Percentiles rank a stretch among this genome's conserved stretches.
phyloP scores from a whole-genome alignment of 2,797 vertebrate genomes.

The Molossus alvarezi region DNA sequence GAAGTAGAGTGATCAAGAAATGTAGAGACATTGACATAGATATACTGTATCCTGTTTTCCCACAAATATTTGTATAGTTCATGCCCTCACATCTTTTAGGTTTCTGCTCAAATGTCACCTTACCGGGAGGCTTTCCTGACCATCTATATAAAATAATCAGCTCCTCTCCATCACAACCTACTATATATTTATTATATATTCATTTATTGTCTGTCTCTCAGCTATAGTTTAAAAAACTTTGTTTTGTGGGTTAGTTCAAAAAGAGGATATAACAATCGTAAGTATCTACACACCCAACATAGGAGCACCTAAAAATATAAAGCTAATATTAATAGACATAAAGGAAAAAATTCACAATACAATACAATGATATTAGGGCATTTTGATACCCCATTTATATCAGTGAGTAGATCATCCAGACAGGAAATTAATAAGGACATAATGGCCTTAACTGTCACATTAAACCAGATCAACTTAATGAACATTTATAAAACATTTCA shows the following conservation, averaged over 20 bases:
- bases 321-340: background rate
- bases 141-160: background rate
- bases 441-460: background rate
- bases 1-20: constrained; percentile 32
- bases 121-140: background rate
- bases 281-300: background rate
- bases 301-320: background rate
- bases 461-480: background rate
- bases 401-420: background rate
- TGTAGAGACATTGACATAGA: background rate
- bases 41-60: background rate
- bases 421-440: background rate
- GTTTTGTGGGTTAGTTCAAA: background rate
- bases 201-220: constrained; percentile 32
- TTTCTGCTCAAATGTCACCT: constrained; percentile 22
- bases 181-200: constrained; percentile 23
- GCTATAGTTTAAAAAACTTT: constrained; percentile 18
- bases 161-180: background rate
- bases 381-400: background rate
- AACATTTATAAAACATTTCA: background rate
- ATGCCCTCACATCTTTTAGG: constrained; percentile 31
- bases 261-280: background rate
- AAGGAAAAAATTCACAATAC: background rate
- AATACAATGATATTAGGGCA: background rate
- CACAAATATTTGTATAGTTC: constrained; percentile 15